These are phyloP conservation scores for Trachurus trachurus DNA, from an alignment of 2,797 vertebrate species.

Conservation along the genomic window DNA sequence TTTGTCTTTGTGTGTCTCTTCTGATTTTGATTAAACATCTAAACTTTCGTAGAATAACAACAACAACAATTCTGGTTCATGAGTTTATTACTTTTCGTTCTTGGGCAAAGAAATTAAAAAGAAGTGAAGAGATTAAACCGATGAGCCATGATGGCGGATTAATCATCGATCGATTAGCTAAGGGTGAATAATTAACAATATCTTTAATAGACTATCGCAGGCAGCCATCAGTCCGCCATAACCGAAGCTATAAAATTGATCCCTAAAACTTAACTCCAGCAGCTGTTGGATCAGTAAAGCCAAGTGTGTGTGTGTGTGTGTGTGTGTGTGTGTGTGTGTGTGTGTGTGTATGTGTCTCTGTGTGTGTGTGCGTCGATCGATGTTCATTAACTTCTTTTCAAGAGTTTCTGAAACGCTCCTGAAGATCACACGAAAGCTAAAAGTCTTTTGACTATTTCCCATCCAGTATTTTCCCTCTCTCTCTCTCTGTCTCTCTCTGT, in stretches of 20 bases:
- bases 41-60: no score
- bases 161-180: conserved; percentile 41
- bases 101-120: no score
- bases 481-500: no score
- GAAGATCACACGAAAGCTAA: conserved; percentile 78
- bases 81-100: no score
- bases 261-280: conserved; percentile 76
- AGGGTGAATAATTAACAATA: conserved; percentile 55
- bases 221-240: conserved; percentile 44
- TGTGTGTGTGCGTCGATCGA: conserved; percentile 68
- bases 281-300: conserved; percentile 76
- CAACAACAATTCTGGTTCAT: no score
- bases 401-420: conserved; percentile 76
- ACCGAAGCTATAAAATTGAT: conserved; percentile 81
- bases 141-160: neutral
- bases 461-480: conserved; percentile 24
- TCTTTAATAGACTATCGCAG: conserved; percentile 63
- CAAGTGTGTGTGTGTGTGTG: conserved; percentile 27
- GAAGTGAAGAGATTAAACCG: neutral
- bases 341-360: conserved; percentile 12
- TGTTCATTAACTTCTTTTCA: conserved; percentile 85
- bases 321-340: conserved; percentile 15
- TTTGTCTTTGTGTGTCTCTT: no score
- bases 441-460: conserved; percentile 73
- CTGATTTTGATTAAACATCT: no score